These are phyloP conservation scores for Mandrillus leucophaeus DNA, from an alignment of 2,113 vertebrate species.

Conservation along the genomic window DNA sequence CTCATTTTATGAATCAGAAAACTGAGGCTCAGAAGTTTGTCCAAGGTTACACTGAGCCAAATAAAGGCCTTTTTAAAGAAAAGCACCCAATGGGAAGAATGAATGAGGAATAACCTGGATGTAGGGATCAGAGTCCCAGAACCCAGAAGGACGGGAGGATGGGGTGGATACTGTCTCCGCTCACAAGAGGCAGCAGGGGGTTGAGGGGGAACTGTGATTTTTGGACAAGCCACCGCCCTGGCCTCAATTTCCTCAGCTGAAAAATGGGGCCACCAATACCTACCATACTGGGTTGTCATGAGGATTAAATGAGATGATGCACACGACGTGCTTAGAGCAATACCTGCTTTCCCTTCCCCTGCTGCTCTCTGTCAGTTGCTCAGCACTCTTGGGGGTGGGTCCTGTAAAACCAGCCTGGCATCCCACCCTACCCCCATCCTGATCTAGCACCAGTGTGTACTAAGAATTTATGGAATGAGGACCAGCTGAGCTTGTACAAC, in stretches of 20 bases:
- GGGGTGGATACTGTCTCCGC: background rate
- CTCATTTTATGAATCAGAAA: background rate
- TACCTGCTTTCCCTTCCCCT: background rate
- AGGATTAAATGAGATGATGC: background rate
- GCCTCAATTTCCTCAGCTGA: constrained; percentile 14
- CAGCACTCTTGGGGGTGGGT: background rate
- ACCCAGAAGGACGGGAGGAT: background rate
- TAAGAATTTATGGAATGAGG: background rate
- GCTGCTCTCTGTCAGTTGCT: background rate
- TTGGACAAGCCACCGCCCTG: background rate
- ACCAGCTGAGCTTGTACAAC: background rate
- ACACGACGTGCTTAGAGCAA: background rate
- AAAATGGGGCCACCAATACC: background rate
- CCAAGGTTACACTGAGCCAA: background rate
- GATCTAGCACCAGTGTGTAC: background rate
- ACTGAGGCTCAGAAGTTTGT: background rate
- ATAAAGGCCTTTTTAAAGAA: background rate
- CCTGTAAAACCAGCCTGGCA: background rate
- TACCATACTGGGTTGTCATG: fast-evolving
- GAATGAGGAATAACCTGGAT: background rate
- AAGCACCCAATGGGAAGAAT: background rate
- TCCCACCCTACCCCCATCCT: background rate
- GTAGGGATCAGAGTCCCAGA: background rate
- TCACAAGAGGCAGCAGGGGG: background rate
- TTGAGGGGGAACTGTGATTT: background rate